Evolutionary conservation across 2,888 invertebrate species (phyloP).

Genomic region (Aleiodes leptofemur): DNA sequence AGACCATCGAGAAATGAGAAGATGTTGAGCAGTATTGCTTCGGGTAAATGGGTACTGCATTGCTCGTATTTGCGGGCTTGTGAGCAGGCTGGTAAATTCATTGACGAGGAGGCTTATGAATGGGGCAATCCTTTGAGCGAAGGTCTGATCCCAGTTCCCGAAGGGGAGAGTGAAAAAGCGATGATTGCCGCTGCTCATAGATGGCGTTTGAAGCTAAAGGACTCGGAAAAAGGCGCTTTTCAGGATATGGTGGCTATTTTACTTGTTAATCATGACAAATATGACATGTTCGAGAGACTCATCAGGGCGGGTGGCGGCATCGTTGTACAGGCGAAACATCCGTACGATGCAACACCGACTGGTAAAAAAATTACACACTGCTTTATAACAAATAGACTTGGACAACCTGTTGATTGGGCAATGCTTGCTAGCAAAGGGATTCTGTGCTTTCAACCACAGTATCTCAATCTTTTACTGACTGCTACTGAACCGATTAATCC

Average conservation of each 20-base stretch:
- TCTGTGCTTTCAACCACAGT: slow-evolving; percentile 81
- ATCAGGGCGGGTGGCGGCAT: slow-evolving; percentile 87
- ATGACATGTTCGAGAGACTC: slow-evolving; percentile 82
- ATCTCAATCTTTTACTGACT: slow-evolving; percentile 79
- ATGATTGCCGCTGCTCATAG: slow-evolving; percentile 80
- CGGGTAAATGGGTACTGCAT: slow-evolving; percentile 94
- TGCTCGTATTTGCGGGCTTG: slow-evolving; percentile 85
- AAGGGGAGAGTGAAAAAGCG: slow-evolving; percentile 72
- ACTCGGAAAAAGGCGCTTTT: slow-evolving; percentile 74
- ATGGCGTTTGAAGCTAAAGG: slow-evolving; percentile 81
- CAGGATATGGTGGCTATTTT: slow-evolving; percentile 76
- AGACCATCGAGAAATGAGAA: slow-evolving; percentile 90
- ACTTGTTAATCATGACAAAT: slow-evolving; percentile 80
- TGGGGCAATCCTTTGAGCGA: slow-evolving; percentile 86
- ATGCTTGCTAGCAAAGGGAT: slow-evolving; percentile 78
- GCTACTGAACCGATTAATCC: slow-evolving; percentile 62
- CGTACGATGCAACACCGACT: slow-evolving; percentile 67
- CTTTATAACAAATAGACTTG: slow-evolving; percentile 78
- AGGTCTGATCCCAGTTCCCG: slow-evolving; percentile 75
- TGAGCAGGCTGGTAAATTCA: slow-evolving; percentile 78
- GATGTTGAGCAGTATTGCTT: slow-evolving; percentile 88
- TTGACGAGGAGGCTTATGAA: slow-evolving; percentile 87
- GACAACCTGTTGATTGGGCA: slow-evolving; percentile 78
- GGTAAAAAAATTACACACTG: slow-evolving; percentile 81
- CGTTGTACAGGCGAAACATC: slow-evolving; percentile 78